These are phyloP conservation scores for Tragelaphus strepsiceros DNA, from an alignment of 2,113 vertebrate species.

Conservation along the genomic window DNA sequence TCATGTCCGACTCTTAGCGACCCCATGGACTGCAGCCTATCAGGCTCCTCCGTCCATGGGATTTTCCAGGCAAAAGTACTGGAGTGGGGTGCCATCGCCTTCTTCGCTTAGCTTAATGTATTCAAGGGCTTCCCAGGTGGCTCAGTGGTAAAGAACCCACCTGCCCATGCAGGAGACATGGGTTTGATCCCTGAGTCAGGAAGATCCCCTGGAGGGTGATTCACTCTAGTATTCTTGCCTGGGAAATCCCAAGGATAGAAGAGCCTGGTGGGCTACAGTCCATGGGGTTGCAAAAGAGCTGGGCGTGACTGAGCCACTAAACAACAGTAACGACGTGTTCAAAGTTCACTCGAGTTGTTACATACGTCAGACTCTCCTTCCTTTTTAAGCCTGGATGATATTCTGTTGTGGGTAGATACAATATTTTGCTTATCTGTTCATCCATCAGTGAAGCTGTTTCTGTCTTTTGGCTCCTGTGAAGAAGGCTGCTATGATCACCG, in stretches of 20 bases:
- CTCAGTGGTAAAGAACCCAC: background rate
- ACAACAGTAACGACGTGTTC: background rate
- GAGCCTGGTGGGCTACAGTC: background rate
- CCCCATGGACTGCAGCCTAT: no score
- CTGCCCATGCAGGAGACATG: background rate
- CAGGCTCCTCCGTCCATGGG: no score
- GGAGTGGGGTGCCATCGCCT: no score
- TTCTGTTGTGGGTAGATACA: fast-evolving
- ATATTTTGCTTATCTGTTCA: background rate
- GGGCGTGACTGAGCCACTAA: background rate
- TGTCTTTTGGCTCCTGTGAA: background rate
- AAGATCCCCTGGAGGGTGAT: background rate
- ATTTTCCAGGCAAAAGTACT: no score
- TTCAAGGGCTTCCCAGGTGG: background rate
- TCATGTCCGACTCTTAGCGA: no score
- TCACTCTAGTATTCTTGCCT: background rate
- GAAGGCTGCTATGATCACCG: background rate
- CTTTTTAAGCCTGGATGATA: background rate
- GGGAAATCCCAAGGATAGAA: background rate
- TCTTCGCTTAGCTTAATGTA: background rate
- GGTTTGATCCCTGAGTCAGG: background rate
- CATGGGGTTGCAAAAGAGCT: background rate
- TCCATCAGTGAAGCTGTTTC: background rate
- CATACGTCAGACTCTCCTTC: fast-evolving
- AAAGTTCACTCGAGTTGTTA: fast-evolving